Percentiles rank a stretch among this genome's conserved stretches.
Conservation (phyloP, 2,797 vertebrate genomes). For the Protosalanx chinensis region DNA sequence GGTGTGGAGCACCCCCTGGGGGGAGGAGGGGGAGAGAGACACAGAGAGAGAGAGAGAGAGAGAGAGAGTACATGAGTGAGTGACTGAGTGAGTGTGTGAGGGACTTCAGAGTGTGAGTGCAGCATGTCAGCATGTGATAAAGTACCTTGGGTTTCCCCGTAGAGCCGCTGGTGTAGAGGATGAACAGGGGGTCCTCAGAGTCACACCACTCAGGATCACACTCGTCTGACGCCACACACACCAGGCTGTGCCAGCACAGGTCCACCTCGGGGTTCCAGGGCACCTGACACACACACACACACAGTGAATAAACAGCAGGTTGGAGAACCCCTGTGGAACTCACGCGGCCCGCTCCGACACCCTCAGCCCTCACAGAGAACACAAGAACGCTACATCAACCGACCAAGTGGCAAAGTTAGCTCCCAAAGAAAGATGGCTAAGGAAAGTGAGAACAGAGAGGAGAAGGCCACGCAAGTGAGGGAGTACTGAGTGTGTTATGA, state of each 20-base stretch:
- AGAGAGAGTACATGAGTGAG: not conserved
- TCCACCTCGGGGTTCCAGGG: slow-evolving; percentile 87
- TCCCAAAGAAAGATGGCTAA: not conserved
- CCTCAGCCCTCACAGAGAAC: not conserved
- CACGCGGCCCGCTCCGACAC: too few species aligned
- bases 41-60: not conserved
- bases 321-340: not conserved
- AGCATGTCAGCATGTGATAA: not conserved
- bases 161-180: slow-evolving; percentile 96
- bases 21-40: not conserved
- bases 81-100: not conserved
- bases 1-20: slow-evolving; percentile 90
- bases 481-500: too few species aligned
- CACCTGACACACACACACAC: slow-evolving; percentile 64
- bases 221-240: slow-evolving; percentile 74
- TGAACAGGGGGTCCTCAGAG: slow-evolving; percentile 91
- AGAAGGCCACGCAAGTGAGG: slow-evolving; percentile 1
- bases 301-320: not conserved
- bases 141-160: slow-evolving; percentile 94
- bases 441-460: slow-evolving; percentile 3
- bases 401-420: not conserved
- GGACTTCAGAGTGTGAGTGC: not conserved
- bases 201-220: slow-evolving; percentile 96
- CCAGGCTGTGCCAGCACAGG: slow-evolving; percentile 85
- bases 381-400: not conserved